These are phyloP conservation scores for Capreolus pygargus DNA, from an alignment of 2,113 vertebrate genomes.

Conservation along the genomic window DNA sequence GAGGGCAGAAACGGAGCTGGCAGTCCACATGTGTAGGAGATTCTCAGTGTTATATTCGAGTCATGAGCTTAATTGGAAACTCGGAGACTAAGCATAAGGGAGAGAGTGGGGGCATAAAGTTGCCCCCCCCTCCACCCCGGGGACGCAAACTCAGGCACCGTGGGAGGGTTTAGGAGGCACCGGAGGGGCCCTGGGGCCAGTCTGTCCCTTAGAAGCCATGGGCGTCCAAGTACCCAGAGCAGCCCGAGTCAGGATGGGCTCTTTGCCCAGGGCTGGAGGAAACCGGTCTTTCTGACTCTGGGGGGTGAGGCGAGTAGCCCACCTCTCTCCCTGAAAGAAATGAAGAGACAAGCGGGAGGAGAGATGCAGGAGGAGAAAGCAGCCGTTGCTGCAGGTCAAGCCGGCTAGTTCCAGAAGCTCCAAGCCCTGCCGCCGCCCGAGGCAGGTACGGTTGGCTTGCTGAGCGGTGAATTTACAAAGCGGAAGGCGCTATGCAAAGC, in stretches of 20 bases:
- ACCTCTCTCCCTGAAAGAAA: background rate
- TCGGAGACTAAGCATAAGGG: background rate
- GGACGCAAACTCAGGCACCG: background rate
- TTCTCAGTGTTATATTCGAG: background rate
- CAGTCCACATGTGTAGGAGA: background rate
- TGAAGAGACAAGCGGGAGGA: background rate
- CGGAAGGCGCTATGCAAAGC: background rate
- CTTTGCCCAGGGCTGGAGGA: background rate
- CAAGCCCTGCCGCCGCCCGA: accelerated
- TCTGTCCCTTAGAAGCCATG: background rate
- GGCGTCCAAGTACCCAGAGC: background rate
- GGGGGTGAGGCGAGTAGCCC: background rate
- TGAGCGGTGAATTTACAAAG: accelerated
- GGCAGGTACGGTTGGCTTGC: accelerated
- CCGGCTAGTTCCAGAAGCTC: background rate
- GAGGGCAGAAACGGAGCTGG: background rate
- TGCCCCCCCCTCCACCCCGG: background rate
- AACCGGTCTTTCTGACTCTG: background rate
- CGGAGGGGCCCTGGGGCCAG: background rate
- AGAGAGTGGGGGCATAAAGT: background rate
- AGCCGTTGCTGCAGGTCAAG: background rate
- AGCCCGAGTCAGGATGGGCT: background rate
- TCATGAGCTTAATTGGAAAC: slow-evolving; percentile 2
- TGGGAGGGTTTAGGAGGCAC: background rate
- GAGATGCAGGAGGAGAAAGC: background rate